Base-by-base conservation (phyloP, 1,140 invertebrate species). In the Grapholita molesta region DNA sequence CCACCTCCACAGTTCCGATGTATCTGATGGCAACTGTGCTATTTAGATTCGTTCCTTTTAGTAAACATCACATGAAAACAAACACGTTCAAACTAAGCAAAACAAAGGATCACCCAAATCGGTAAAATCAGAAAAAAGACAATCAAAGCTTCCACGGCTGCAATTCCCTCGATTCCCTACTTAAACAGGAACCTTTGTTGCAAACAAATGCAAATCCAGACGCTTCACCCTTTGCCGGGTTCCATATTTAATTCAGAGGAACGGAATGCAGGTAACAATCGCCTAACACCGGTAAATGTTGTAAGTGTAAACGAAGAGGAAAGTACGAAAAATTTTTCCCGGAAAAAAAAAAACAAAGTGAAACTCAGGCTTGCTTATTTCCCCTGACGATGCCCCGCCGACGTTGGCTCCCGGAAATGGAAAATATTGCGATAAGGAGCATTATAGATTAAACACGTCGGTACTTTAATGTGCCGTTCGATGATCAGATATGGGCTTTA, bases 401-500 rank as follows among this genome's bases (percentile, higher is more conserved):
- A 82, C 83, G 84, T 82, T 81, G 76, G 78, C 83, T 82, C 77
- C 82, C 76, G 86, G 86, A 88, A 90, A 89, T 90, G 89, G 88
- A 85, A 90, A 91, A 90, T 91, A 90, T 91, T 87, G 89, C 88
- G 89, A 91, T 91, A 91, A 91, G 88, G 78, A 83, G 80, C 89
- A 89, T 90, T 91, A 91, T 85, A 91, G 88, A 91, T 91, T 91
- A 90, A 91, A 89, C 87, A 82, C 76, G 82, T 84, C 80, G 76
- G 70, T 73, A 79, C 77, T 80, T 80, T 86, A 87, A 85, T 82
- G 82, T 70, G 71, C 77, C 82, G 68, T 76, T 77, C 77, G 70
- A 76, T 80, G 84, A 86, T 86, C 81, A 74, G 79, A 72, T 82
- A 73, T 64, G 61, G 64, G 18, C 28, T 76, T 70, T 69, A 80